A percentile compares a stretch with the other conserved stretches of the same genome.
Evolutionary conservation across 2,113 vertebrate species (phyloP).

Genomic region (Sterrhoptilus dennistouni): DNA sequence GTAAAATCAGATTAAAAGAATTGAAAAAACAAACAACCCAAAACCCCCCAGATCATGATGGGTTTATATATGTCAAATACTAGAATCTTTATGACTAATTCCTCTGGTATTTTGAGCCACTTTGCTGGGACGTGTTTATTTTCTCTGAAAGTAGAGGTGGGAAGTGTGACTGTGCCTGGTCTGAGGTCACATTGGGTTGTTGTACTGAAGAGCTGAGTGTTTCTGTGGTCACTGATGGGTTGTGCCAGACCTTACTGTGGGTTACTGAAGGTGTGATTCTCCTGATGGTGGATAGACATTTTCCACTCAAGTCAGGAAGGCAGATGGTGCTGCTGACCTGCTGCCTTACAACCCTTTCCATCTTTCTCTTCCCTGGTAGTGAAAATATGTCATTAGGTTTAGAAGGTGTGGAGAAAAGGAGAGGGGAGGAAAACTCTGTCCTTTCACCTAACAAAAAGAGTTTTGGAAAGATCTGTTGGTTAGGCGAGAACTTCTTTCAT

Average conservation of each 20-base stretch:
- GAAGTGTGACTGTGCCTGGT: neutral
- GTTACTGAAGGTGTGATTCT: neutral
- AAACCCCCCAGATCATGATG: neutral
- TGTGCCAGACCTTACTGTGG: neutral
- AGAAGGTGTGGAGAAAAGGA: neutral
- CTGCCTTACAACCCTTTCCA: neutral
- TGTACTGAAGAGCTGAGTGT: neutral
- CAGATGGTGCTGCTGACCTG: neutral
- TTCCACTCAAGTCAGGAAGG: neutral
- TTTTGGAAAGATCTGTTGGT: neutral
- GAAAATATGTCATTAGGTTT: neutral
- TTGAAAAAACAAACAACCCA: neutral
- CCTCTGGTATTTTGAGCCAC: neutral
- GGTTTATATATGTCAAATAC: neutral
- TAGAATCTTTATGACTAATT: constrained; percentile 24
- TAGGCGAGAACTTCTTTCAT: neutral
- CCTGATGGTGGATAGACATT: neutral
- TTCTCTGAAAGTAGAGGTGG: neutral
- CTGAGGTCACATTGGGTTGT: neutral
- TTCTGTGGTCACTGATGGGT: neutral
- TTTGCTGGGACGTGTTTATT: constrained; percentile 7
- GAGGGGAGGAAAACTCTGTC: neutral
- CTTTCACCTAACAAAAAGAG: neutral
- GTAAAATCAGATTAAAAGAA: neutral
- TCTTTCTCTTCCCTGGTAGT: neutral